A percentile compares a stretch with the other conserved stretches of the same genome.
Evolutionary conservation across 2,888 invertebrate genomes (phyloP).

Genomic region (Phortica okadai): DNA sequence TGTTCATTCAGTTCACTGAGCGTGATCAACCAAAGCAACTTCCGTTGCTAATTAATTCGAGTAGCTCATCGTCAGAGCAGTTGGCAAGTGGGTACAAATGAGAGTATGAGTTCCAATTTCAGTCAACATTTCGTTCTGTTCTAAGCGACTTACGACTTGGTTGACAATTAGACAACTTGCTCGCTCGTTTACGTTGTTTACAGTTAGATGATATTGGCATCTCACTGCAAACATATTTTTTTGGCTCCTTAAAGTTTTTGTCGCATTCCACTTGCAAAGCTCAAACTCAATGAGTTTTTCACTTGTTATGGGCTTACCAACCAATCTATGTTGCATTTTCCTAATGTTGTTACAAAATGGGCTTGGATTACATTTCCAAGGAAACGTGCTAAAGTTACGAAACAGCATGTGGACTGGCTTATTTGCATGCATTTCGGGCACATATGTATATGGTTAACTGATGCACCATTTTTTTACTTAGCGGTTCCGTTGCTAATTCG

Average conservation of each 20-base stretch:
- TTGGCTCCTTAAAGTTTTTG: slow-evolving; percentile 27
- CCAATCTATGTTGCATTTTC: neutral
- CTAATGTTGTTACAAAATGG: neutral
- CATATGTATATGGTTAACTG: neutral
- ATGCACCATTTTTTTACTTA: slow-evolving; percentile 52
- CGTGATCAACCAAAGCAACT: slow-evolving; percentile 68
- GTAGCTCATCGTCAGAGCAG: slow-evolving; percentile 66
- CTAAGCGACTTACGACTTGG: slow-evolving; percentile 76
- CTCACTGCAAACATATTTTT: slow-evolving; percentile 9
- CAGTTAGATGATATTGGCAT: slow-evolving; percentile 64
- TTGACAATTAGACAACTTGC: slow-evolving; percentile 76
- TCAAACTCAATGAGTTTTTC: slow-evolving; percentile 11
- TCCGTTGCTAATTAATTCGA: slow-evolving; percentile 75
- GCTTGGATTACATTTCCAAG: slow-evolving; percentile 22
- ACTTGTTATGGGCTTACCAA: neutral
- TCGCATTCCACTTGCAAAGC: slow-evolving; percentile 1
- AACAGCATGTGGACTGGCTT: neutral
- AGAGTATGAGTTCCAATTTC: neutral
- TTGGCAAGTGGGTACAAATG: neutral
- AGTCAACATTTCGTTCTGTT: slow-evolving; percentile 64
- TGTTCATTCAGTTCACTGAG: slow-evolving; percentile 49
- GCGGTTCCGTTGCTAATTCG: slow-evolving; percentile 49
- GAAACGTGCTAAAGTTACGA: neutral
- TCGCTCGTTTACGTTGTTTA: slow-evolving; percentile 69
- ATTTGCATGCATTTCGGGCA: neutral